These are phyloP conservation scores for Psilanteris sp. DNA, from an alignment of 1,140 invertebrate species.

Conservation along the genomic window DNA sequence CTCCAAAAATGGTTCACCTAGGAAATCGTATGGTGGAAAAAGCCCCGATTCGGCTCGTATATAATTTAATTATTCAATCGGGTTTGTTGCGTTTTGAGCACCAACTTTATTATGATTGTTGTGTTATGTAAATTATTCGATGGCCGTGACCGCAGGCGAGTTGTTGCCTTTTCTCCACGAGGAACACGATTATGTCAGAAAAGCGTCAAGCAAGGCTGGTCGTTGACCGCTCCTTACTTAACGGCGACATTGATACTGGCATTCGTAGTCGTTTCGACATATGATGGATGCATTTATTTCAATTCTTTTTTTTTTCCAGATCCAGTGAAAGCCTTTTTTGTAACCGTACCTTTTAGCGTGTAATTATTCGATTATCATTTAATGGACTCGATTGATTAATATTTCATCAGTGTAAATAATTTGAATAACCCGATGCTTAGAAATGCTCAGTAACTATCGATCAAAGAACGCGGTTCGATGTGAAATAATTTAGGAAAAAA, in stretches of 20 bases:
- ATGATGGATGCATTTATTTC: conserved; percentile 23
- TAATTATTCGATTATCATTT: background rate
- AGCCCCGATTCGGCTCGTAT: no score
- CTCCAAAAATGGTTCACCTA: conserved; percentile 36
- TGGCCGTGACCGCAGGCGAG: conserved; percentile 19
- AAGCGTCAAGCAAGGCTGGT: conserved; percentile 64
- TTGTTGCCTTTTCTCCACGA: conserved; percentile 44
- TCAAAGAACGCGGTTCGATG: no score
- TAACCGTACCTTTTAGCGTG: conserved; percentile 9
- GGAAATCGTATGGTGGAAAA: no score
- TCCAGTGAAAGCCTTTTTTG: background rate
- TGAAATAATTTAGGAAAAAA: no score
- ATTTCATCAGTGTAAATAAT: background rate
- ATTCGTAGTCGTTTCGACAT: conserved; percentile 20
- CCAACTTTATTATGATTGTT: conserved; percentile 50
- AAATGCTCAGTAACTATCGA: no score
- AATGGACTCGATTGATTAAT: background rate
- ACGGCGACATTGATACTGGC: conserved; percentile 35
- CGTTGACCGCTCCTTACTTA: conserved; percentile 62
- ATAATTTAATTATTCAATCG: conserved; percentile 35
- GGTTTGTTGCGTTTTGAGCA: no score
- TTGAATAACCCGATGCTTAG: background rate
- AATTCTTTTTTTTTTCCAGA: background rate
- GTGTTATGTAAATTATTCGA: conserved; percentile 54
- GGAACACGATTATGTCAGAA: conserved; percentile 58